phyloP scores from a whole-genome alignment of 1,140 invertebrate species.

The Macrotrachela quadricornifera region DNA sequence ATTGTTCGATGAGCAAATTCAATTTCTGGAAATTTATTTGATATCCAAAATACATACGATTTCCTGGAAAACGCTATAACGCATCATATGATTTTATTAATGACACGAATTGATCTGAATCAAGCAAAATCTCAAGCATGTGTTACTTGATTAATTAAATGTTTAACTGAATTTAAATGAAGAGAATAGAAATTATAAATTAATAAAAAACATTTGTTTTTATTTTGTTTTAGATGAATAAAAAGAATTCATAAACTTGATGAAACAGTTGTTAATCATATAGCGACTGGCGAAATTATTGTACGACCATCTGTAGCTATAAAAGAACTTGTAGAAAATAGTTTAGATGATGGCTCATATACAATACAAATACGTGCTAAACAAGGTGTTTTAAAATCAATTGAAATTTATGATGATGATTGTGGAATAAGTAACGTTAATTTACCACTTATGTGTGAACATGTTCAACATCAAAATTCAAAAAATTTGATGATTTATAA shows the following conservation, averaged over 20 bases:
- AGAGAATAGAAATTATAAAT: no score
- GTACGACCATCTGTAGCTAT: constrained; percentile 76
- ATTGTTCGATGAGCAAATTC: no score
- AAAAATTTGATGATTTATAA: constrained; percentile 74
- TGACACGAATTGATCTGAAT: no score
- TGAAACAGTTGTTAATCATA: constrained; percentile 70
- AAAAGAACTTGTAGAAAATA: constrained; percentile 93
- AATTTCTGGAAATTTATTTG: no score
- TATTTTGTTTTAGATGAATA: no score
- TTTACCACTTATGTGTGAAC: constrained; percentile 75
- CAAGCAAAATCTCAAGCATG: no score
- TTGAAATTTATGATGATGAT: constrained; percentile 93
- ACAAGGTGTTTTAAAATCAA: constrained; percentile 67
- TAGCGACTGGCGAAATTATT: constrained; percentile 80
- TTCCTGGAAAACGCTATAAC: no score
- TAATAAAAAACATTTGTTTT: no score
- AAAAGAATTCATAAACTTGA: constrained; percentile 53
- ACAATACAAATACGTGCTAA: constrained; percentile 72
- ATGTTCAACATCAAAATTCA: constrained; percentile 92
- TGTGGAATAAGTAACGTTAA: constrained; percentile 50
- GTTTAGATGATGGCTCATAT: constrained; percentile 35
- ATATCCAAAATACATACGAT: no score
- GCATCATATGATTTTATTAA: no score
- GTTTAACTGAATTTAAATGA: no score
- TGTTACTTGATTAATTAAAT: no score